These are phyloP conservation scores for Ectemnius lituratus DNA, from an alignment of 2,888 invertebrate species.

Conservation along the genomic window DNA sequence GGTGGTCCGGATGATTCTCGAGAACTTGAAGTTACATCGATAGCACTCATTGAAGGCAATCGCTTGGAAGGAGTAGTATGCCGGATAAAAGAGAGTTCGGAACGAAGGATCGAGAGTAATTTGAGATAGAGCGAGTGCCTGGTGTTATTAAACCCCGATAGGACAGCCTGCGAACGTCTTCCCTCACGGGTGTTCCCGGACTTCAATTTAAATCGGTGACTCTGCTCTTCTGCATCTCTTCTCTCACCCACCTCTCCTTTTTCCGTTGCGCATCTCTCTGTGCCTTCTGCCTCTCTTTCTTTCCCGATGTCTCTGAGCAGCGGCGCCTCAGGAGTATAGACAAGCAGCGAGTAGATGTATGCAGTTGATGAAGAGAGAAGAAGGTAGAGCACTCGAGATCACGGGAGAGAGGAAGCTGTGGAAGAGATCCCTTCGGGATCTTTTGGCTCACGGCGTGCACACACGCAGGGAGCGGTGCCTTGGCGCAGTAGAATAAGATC, in stretches of 20 bases:
- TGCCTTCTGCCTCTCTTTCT: too few species aligned
- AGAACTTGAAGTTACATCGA: too few species aligned
- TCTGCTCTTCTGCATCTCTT: conserved; percentile 66
- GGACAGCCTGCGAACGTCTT: conserved; percentile 55
- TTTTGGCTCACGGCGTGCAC: conserved; percentile 33
- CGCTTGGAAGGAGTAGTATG: conserved; percentile 16
- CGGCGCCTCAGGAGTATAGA: too few species aligned
- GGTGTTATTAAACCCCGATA: conserved; percentile 64
- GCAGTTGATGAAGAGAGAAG: too few species aligned
- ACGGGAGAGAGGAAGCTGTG: too few species aligned
- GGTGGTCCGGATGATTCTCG: too few species aligned
- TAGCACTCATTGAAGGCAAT: too few species aligned
- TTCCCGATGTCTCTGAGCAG: too few species aligned
- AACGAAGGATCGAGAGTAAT: conserved; percentile 51
- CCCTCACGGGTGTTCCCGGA: conserved; percentile 68
- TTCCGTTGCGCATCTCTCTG: background rate
- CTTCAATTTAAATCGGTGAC: conserved; percentile 77
- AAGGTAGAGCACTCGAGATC: too few species aligned
- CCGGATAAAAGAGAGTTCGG: conserved; percentile 20
- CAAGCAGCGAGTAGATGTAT: too few species aligned
- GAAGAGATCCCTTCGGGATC: conserved; percentile 41
- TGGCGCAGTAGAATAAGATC: conserved; percentile 51
- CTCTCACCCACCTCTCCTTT: conserved; percentile 14
- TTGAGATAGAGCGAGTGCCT: conserved; percentile 60
- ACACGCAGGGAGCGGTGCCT: conserved; percentile 34